Conservation (phyloP, 2,888 invertebrate species). For the Ichneumon xanthorius region DNA sequence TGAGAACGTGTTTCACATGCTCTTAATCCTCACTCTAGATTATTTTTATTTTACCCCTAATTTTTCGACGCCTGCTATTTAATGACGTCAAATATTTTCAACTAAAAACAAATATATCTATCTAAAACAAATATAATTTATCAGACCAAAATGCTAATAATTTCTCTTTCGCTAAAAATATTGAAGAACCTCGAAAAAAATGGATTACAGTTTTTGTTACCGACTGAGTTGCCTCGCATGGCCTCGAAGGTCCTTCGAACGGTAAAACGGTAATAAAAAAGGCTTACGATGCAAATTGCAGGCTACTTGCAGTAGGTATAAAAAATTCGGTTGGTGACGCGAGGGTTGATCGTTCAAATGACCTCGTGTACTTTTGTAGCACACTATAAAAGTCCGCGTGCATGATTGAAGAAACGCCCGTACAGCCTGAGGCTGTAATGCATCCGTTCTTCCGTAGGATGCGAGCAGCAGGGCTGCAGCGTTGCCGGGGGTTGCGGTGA, state of each 20-base stretch:
- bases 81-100: too few species aligned
- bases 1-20: too few species aligned
- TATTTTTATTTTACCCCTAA: too few species aligned
- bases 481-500: constrained; percentile 77
- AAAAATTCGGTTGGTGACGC: background rate
- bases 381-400: background rate
- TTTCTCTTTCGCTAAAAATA: too few species aligned
- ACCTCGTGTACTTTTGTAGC: background rate
- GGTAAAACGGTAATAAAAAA: background rate
- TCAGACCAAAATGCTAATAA: too few species aligned
- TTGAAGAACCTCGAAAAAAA: too few species aligned
- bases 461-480: constrained; percentile 80
- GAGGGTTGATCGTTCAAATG: background rate
- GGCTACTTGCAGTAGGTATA: background rate
- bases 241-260: too few species aligned
- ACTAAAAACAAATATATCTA: too few species aligned
- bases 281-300: background rate
- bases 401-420: background rate
- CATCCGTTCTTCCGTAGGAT: constrained; percentile 70
- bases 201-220: too few species aligned
- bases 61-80: too few species aligned
- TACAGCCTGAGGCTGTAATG: background rate
- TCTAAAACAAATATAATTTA: too few species aligned
- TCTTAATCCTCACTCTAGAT: too few species aligned
- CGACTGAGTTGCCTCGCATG: background rate